Evolutionary conservation across 64 coral and sea anemone species (phyloP).

Genomic region (Orbicella faveolata): DNA sequence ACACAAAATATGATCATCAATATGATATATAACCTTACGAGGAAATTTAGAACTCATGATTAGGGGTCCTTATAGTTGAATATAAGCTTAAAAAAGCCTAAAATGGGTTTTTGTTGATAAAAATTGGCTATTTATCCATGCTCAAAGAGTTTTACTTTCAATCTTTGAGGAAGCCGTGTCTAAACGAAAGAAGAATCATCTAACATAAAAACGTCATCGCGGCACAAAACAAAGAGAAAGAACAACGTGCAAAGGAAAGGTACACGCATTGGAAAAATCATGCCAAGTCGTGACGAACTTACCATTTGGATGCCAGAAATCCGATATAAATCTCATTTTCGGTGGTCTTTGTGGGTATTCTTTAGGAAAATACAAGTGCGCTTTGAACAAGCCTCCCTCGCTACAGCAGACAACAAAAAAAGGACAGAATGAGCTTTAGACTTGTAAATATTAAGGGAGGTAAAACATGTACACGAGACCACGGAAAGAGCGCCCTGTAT

Average conservation of each 20-base stretch:
- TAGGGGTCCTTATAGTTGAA: too few relatives aligned
- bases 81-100: too few relatives aligned
- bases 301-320: constrained; percentile 99
- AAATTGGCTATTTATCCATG: not conserved
- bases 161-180: not conserved
- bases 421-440: not conserved
- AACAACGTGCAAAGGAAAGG: constrained; percentile 20
- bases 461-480: not conserved
- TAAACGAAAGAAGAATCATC: not conserved
- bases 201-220: not conserved
- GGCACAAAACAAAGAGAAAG: constrained; percentile 31
- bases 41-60: too few relatives aligned
- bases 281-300: not conserved
- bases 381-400: constrained; percentile 94
- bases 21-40: too few relatives aligned
- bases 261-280: not conserved
- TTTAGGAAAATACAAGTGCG: constrained; percentile 84
- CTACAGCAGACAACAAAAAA: constrained; percentile 59
- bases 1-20: too few relatives aligned
- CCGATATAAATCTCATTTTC: constrained; percentile 96
- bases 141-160: not conserved
- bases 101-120: not conserved
- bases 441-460: not conserved
- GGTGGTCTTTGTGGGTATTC: constrained; percentile 97
- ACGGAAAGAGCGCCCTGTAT: not conserved